A percentile compares a stretch with the other conserved stretches of the same genome.
These are phyloP conservation scores for Pocillopora verrucosa DNA, from an alignment of 64 coral and sea anemone species.

Conservation along the genomic window DNA sequence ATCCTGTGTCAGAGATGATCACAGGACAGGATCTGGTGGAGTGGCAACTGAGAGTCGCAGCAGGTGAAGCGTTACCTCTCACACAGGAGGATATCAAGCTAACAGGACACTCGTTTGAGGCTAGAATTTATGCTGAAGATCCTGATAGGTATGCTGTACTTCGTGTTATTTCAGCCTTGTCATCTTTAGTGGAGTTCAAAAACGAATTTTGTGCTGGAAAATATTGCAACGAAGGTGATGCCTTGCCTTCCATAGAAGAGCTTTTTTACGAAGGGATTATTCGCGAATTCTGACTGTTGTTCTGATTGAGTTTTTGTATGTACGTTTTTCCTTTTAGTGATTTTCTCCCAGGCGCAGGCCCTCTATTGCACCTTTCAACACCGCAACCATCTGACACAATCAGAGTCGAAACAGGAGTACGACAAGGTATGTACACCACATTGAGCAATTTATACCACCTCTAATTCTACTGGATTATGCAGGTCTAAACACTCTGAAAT, in stretches of 20 bases:
- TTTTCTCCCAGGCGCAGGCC: slow-evolving; percentile 94
- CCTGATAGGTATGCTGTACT: slow-evolving; percentile 67
- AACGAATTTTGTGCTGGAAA: too few species aligned
- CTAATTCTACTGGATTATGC: background rate
- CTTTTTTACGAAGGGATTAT: too few species aligned
- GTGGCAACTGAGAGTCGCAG: slow-evolving; percentile 88
- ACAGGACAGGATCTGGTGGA: slow-evolving; percentile 89
- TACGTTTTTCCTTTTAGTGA: slow-evolving; percentile 45
- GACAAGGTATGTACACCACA: slow-evolving; percentile 66
- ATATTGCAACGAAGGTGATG: too few species aligned
- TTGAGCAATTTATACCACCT: background rate
- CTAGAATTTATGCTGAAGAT: slow-evolving; percentile 95
- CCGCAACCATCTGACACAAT: slow-evolving; percentile 73
- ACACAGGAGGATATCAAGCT: slow-evolving; percentile 81
- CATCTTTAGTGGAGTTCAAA: too few species aligned
- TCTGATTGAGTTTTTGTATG: background rate
- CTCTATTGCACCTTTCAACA: slow-evolving; percentile 75
- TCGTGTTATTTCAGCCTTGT: too few species aligned
- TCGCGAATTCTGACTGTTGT: too few species aligned
- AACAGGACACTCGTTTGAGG: slow-evolving; percentile 93
- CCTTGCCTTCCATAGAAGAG: too few species aligned
- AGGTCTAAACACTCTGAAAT: background rate
- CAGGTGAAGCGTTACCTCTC: slow-evolving; percentile 81
- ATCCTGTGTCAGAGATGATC: slow-evolving; percentile 98
- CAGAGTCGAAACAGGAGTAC: slow-evolving; percentile 88